Conservation (phyloP, 2,797 vertebrate genomes). For the Tapirus indicus region DNA sequence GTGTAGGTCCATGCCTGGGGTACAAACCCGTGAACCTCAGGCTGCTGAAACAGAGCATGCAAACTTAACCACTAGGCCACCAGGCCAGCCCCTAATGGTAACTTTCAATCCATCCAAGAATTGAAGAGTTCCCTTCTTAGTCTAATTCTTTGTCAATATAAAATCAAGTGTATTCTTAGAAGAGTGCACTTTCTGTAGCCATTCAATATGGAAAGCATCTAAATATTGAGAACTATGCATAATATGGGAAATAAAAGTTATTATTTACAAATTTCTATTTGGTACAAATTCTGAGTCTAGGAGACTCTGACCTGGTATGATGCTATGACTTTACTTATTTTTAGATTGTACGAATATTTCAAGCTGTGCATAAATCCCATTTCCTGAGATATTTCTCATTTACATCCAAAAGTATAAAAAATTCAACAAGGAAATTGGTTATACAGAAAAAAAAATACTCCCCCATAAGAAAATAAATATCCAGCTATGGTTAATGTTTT, state of each 20-base stretch:
- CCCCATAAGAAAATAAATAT: background rate
- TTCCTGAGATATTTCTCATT: background rate
- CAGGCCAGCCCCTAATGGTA: background rate
- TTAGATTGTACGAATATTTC: conserved; percentile 19
- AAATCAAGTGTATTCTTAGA: background rate
- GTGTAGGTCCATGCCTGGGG: too few relatives aligned
- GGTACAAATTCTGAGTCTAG: background rate
- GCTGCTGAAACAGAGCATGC: too few relatives aligned
- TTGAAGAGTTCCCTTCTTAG: conserved; percentile 49
- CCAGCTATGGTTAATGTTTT: background rate
- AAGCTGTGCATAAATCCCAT: background rate
- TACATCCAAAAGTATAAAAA: background rate
- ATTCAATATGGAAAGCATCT: background rate
- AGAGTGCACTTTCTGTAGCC: background rate
- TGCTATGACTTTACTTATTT: background rate
- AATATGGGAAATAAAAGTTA: background rate
- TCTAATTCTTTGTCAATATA: background rate
- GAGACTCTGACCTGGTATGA: background rate
- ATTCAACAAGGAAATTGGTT: background rate
- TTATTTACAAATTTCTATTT: background rate
- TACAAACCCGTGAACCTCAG: too few relatives aligned
- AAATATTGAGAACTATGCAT: background rate
- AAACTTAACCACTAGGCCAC: too few relatives aligned
- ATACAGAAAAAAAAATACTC: background rate
- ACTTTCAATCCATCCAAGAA: conserved; percentile 27